Evolutionary conservation across 1,140 invertebrate genomes (phyloP), one percentile per base, ranked within the genome.

Genomic region (Hermetia illucens): DNA sequence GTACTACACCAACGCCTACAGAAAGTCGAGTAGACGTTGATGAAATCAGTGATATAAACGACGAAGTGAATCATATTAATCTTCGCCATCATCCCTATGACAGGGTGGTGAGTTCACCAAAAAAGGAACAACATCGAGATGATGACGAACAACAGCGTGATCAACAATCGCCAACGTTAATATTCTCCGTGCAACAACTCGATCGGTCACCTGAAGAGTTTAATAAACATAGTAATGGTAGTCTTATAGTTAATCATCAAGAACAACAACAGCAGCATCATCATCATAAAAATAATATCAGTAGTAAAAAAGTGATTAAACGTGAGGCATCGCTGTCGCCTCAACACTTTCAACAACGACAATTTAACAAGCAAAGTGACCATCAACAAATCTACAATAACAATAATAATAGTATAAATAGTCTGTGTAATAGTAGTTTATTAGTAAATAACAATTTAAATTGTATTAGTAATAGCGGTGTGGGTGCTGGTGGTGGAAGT

Each of bases 261-360:
- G 35, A 69, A 65, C 39, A 68, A 66, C 42, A 68, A 66, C 19
- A 60, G 55, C 45, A 67, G 59, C 55, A 53, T 50, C 49, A 50
- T 52, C 38, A 53, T 60, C 47, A 46, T 38, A 21, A 18, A 9
- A 31, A 9, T 21, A 38, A 22, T 40, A 50, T 30, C 25, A 44
- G 39, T 36, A n/a, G n/a, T n/a, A n/a, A n/a, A n/a, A n/a, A n/a
- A n/a, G n/a, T n/a, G n/a, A n/a, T n/a, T n/a, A n/a, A n/a, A n/a
- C n/a, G n/a, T n/a, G n/a, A n/a, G n/a, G n/a, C n/a, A n/a, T n/a
- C n/a, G n/a, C n/a, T n/a, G n/a, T n/a, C n/a, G n/a, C n/a, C n/a
- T n/a, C n/a, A n/a, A n/a, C n/a, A n/a, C n/a, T n/a, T 36, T 36
- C 29, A 41, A 36, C 29, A 42, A 38, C 43, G 41, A 40, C 16